Base-by-base conservation (phyloP, 2,888 invertebrate species). In the Zygothrica quintamaculata region DNA sequence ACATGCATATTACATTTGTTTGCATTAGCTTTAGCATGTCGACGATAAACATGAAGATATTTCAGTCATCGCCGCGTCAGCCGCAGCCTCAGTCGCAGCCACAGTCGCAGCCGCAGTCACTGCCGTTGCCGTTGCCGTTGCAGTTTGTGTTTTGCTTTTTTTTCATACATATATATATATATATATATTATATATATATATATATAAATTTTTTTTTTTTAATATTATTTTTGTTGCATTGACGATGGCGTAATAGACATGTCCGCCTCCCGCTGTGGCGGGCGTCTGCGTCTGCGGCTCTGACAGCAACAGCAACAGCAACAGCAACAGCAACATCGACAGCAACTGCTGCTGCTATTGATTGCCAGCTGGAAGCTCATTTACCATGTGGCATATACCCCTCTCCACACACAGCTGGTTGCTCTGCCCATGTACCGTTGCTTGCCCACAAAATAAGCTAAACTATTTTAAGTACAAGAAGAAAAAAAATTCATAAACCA, bases 171-270 rank as follows among this genome's bases (percentile, higher is more conserved):
- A n/a, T n/a, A n/a, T n/a, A n/a, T n/a, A n/a, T n/a, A n/a, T n/a
- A n/a, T n/a, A n/a, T n/a, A n/a, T n/a, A n/a, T n/a, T n/a, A n/a
- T n/a, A n/a, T n/a, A n/a, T n/a, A n/a, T n/a, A n/a, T n/a, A n/a
- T n/a, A n/a, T n/a, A n/a, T n/a, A n/a, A n/a, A n/a, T 51, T 37
- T 22, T 16, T 43, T 42, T 42, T 8, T 31, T 12, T 16, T 37
- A n/a, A 9, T 50, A 25, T 25, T 47, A 13, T 50, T 55, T 37
- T 46, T 66, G 55, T 37, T 65, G 57, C 53, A 64, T 47, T 57
- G 59, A 48, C 52, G 81, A 78, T 82, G 82, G 84, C 82, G 87
- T 86, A 84, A 86, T 78, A 86, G 67, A 74, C 85, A 74, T 64
- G 76, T 67, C 67, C 76, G 67, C 57, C 67, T 60, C 62, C 62